Base-by-base conservation (phyloP, 2,888 invertebrate genomes). In the Acanthacorydalis orientalis region DNA sequence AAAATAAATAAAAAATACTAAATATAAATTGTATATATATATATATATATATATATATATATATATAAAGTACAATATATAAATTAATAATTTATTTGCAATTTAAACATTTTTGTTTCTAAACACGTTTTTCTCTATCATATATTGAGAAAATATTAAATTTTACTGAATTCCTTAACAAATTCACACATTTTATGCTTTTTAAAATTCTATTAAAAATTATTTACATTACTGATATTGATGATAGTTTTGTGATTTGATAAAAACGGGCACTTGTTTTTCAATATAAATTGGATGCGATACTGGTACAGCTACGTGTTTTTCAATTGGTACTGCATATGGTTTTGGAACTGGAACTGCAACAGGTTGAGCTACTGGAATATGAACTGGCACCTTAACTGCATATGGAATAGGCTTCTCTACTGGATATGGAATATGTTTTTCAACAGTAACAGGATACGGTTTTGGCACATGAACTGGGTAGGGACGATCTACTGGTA, bases 211-310 rank as follows among this genome's bases (percentile, higher is more conserved):
- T 23, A 4, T 23, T 23, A 4, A 23, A 4, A 23, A 23, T 23
- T 23, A 4, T 23, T 23, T 4, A 4, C 6, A 23, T 23, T 23
- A 23, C 23, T 23, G 23, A 23, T 4, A 23, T 6, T 23, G 23
- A 23, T 23, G 23, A 23, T 23, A 23, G 23, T 23, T 23, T 23
- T 56, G 47, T 60, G 56, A 44, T 57, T 52, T 43, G 12, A 37
- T 10, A 37, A 14, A 14, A 37, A 65, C 57, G 9, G 64, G 65
- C 10, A 73, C 67, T 46, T 73, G 73, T 54, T 73, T 69, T 50
- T 75, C 73, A 0, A 80, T 70, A 47, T 70, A 61, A 10, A 78
- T 73, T 1, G 78, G 77, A 0, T 74, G 72, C 1, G 76, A 74
- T 2, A 78, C 75, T n/a, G 68, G 64, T 35, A 69, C 68, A 48